Percentiles rank a stretch among this genome's conserved stretches.
Evolutionary conservation across 2,888 invertebrate species (phyloP).

Genomic region (Marronus borbonicus): DNA sequence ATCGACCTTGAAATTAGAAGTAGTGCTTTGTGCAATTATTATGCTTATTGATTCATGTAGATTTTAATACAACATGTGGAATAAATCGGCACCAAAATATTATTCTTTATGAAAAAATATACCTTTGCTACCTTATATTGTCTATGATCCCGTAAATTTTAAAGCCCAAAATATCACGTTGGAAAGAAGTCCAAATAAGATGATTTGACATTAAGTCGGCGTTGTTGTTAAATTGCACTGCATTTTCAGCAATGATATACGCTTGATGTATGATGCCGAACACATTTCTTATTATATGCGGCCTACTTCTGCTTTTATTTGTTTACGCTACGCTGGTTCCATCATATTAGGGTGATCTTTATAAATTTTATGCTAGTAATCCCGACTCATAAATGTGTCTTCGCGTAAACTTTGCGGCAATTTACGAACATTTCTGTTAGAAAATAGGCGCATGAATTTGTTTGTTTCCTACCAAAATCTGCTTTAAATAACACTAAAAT

Average conservation of each 20-base stretch:
- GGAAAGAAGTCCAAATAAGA: background rate
- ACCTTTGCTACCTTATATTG: too few species aligned
- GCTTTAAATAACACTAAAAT: background rate
- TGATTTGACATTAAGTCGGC: background rate
- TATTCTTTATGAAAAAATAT: too few species aligned
- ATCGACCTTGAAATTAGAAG: too few species aligned
- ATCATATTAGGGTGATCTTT: slow-evolving; percentile 1
- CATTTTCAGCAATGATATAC: background rate
- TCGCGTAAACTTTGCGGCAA: slow-evolving; percentile 2
- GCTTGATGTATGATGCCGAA: slow-evolving; percentile 1
- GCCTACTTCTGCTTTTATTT: slow-evolving; percentile 5
- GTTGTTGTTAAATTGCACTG: background rate
- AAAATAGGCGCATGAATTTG: background rate
- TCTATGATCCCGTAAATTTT: background rate
- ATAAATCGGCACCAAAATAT: too few species aligned
- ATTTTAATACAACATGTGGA: too few species aligned
- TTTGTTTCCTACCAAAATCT: background rate
- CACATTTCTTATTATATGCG: slow-evolving; percentile 3
- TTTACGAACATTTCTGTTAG: background rate
- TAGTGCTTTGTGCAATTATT: too few species aligned
- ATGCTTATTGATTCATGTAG: too few species aligned
- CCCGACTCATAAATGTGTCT: background rate
- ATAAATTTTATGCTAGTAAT: background rate
- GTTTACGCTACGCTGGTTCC: slow-evolving; percentile 1
- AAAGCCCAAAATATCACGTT: background rate